Evolutionary conservation across 2,888 invertebrate species (phyloP), one percentile per base, ranked within the genome.

Genomic region (Chouioia cunea): DNA sequence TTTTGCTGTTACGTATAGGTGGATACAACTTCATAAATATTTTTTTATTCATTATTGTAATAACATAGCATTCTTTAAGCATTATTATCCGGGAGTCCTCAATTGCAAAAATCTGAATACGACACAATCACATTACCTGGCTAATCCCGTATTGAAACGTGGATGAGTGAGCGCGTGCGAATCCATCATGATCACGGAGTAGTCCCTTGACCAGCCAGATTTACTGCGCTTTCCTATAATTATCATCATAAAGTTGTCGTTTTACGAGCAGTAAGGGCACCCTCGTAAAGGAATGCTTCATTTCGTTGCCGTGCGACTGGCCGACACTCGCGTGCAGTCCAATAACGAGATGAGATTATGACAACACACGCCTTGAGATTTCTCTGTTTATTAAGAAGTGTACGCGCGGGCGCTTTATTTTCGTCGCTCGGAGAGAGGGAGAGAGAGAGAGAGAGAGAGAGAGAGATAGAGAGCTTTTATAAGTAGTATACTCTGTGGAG

Each of bases 201-300:
- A 65, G 67, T 73, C 71, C 70, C 72, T 64, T 70, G 73, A 68
- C 75, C 66, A 68, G 69, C 77, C 84, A 82, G 83, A 85, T 85
- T 85, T 84, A 85, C 83, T 84, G 80, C 84, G 78, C 80, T 82
- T 81, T 80, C 80, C 83, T 82, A 82, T 85, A 85, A 85, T 85
- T 85, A 85, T 85, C 85, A 85, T 85, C 85, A 85, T 85, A 85
- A 85, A 85, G 84, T 84, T 84, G 84, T 83, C 36, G 80, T 48
- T 85, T 85, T 85, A 85, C 84, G 85, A 85, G 83, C 85, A 81
- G 83, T 85, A 84, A 84, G 83, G 82, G 83, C 80, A 16, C 56
- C 82, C 84, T 85, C 85, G 85, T 85, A 85, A 85, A 85, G 83
- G 83, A 85, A 84, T 85, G 84, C 85, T 84, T 84, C 84, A 84